phyloP scores from a whole-genome alignment of 2,797 vertebrate genomes.

The Hydrolagus colliei region DNA sequence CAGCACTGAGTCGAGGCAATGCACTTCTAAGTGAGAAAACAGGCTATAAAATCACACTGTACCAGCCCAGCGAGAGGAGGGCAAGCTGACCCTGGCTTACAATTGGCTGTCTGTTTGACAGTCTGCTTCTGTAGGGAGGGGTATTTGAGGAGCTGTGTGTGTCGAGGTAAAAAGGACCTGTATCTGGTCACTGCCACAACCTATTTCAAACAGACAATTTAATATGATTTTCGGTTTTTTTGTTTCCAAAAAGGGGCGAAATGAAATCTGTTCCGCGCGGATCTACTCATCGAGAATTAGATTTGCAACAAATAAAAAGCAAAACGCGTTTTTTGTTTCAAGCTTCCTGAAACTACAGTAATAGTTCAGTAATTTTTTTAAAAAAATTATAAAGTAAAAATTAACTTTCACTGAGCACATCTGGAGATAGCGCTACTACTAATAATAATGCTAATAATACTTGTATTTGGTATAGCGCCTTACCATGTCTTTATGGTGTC shows the following conservation, averaged over 20 bases:
- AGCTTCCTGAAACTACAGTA: no score
- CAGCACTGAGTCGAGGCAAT: not conserved
- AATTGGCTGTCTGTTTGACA: not conserved
- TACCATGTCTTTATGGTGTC: no score
- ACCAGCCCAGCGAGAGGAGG: not conserved
- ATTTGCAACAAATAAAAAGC: no score
- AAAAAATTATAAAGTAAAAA: no score
- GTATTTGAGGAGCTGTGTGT: not conserved
- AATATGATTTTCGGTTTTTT: not conserved
- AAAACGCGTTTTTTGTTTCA: no score
- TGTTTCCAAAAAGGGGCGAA: not conserved
- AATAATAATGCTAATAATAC: no score
- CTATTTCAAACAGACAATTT: not conserved
- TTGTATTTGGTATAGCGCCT: no score
- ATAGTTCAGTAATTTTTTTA: no score
- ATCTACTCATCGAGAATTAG: no score
- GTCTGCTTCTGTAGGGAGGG: not conserved
- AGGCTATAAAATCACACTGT: not conserved
- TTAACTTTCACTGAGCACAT: no score
- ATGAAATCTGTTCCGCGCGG: not conserved
- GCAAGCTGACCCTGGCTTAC: not conserved
- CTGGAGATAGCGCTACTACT: no score
- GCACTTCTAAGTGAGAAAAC: not conserved
- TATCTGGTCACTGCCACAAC: not conserved
- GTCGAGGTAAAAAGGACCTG: not conserved